Evolutionary conservation across 1,140 invertebrate species (phyloP), one percentile per base, ranked within the genome.

Genomic region (Euura lappo): DNA sequence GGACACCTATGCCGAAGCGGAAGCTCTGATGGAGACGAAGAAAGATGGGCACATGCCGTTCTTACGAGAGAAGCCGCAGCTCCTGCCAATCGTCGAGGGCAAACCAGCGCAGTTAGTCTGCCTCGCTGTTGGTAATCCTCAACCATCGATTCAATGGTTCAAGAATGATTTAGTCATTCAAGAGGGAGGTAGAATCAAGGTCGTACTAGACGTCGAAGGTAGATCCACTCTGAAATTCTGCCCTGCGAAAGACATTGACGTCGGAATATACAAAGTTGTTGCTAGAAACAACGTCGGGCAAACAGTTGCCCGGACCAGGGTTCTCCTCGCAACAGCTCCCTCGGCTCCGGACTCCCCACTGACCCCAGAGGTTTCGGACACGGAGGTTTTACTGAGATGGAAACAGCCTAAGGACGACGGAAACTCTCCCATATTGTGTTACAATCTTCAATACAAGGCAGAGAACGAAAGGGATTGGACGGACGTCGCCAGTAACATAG

Each of bases 251-350:
- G 91, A 93, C 75, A 93, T 94, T 76, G 96, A 98, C 85, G 90
- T 94, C 60, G 98, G 98, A 0, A 93, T 97, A 76, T 99, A 99
- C 84, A 99, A 98, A 84, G 97, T 97, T 8, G 96, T 98, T 2
- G 98, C 97, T 0, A 88, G 97, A 42, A 98, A 98, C 80, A 93
- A 93, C 76, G 89, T 94, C 42, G 94, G 94, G 8, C 94, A 95
- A 79, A 95, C 93, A 1, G 90, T 94, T 0, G 90, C 93, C 1
- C 88, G 93, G 73, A 92, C 93, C 3, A 91, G 94, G 71, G 88
- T 96, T n/a, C 91, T 95, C 1, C 83, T 91, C 77, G 92, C 94
- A 8, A 90, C 91, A 69, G 90, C 92, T 7, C 96, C 97, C 0
- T 92, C 93, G 77, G 90, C 94, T 13, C 96, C 97, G 0, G 96